Evolutionary conservation across 2,888 invertebrate genomes (phyloP).

Genomic region (Agrilus mali): DNA sequence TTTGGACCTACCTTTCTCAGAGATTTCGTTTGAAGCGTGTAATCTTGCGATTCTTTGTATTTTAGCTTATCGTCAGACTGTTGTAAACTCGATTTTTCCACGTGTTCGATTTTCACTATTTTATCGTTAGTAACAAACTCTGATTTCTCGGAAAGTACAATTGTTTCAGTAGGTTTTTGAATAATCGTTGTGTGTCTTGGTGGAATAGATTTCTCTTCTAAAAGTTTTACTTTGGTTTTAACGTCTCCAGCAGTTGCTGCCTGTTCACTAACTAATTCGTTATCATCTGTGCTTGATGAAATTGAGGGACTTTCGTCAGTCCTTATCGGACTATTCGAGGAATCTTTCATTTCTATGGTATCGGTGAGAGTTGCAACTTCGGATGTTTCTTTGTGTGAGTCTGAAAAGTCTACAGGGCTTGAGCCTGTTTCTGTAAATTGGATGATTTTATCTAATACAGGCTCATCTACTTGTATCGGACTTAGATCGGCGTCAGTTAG

Average conservation of each 20-base stretch:
- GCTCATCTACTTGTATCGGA: constrained; percentile 41
- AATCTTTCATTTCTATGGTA: constrained; percentile 39
- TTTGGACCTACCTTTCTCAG: constrained; percentile 34
- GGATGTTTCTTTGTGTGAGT: constrained; percentile 37
- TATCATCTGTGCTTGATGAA: constrained; percentile 14
- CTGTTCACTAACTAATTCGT: constrained; percentile 28
- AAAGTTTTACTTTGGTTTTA: constrained; percentile 39
- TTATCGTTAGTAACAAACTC: constrained; percentile 34
- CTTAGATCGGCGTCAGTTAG: constrained; percentile 42
- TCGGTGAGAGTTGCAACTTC: constrained; percentile 41
- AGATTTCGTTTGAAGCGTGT: constrained; percentile 11
- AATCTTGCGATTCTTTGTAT: constrained; percentile 19
- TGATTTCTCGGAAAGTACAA: constrained; percentile 26
- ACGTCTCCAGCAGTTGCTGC: constrained; percentile 35
- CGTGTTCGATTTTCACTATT: constrained; percentile 28
- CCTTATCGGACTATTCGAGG: constrained; percentile 39
- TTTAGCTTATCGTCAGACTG: constrained; percentile 29
- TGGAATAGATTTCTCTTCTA: constrained; percentile 38
- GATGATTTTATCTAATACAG: constrained; percentile 29
- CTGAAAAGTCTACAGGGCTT: constrained; percentile 39
- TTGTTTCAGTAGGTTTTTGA: constrained; percentile 24
- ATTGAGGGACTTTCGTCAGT: constrained; percentile 24
- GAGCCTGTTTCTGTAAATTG: constrained; percentile 37
- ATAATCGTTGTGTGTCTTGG: constrained; percentile 27
- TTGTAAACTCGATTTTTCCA: constrained; percentile 31